Base-by-base conservation (phyloP, 2,797 vertebrate species). In the Huso huso region DNA sequence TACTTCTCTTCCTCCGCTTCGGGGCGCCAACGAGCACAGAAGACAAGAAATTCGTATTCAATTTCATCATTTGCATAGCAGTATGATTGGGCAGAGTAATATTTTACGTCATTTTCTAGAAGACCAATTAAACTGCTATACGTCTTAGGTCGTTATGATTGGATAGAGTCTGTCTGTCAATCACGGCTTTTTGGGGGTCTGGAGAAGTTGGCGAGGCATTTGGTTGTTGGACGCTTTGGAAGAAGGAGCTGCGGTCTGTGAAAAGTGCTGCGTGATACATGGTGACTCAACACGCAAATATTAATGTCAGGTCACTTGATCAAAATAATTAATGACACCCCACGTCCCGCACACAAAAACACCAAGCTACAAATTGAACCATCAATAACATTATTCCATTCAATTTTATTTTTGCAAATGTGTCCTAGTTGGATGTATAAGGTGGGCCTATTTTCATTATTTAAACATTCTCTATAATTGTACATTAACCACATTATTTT, bases 141-240 rank as follows among this genome's bases (percentile, higher is more conserved):
- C 49, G 68, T 49, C 6, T 2, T 48, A 2, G 48, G 50, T 37
- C 10, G 8, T 51, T 70, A 74, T 77, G 68, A 87, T 86, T 89
- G 87, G 89, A 23, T 73, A 4, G 51, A 6, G 6, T 1, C 2
- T 3, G 2, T 12, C 4, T 78, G 88, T 89, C 89, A 89, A 86
- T 90, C 89, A 89, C 73, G 76, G 48, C 59, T 37, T 37, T 37
- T 37, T 0, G 55, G 58, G 73, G 67, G 51, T 80, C 69, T 67
- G 68, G 61, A 62, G 64, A 63, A 69, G 73, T 37, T 66, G 60
- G 15, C 0, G 52, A 68, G 4, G 48, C 86, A 89, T 82, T 86
- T 72, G 48, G 75, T 74, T 75, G 77, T 79, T 78, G 78, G 84
- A 57, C 76, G 76, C 76, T 74, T 68, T 70, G 72, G 76, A 80